Evolutionary conservation across 2,888 invertebrate species (phyloP).

Genomic region (Stictocephala bisonia): DNA sequence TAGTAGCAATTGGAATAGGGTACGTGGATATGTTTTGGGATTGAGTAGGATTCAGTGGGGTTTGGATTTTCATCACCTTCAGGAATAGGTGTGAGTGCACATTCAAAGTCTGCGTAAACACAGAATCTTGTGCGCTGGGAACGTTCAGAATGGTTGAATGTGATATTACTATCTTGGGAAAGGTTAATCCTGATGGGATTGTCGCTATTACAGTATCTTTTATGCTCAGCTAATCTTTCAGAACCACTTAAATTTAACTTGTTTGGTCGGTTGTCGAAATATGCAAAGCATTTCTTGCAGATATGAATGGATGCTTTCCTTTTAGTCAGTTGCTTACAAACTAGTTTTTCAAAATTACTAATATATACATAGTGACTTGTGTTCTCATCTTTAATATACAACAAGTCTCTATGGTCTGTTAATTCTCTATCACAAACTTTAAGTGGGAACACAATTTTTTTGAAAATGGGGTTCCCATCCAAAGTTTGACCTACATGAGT

Average conservation of each 20-base stretch:
- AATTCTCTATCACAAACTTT: background rate
- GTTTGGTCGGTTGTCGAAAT: constrained; percentile 2
- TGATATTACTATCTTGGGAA: background rate
- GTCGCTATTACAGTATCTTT: background rate
- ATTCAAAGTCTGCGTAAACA: constrained; percentile 2
- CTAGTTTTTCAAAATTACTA: background rate
- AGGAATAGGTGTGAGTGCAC: background rate
- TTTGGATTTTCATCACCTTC: no score
- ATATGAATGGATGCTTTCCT: background rate
- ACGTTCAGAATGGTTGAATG: background rate
- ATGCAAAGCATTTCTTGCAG: constrained; percentile 32
- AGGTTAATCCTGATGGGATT: background rate
- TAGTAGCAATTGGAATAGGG: constrained; percentile 1
- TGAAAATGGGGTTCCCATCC: background rate
- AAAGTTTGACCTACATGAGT: no score
- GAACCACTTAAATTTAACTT: constrained; percentile 12
- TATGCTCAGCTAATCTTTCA: constrained; percentile 22
- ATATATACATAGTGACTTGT: background rate
- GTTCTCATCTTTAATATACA: background rate
- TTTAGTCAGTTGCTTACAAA: background rate
- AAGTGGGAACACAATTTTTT: background rate
- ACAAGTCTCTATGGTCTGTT: background rate
- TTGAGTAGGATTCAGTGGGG: background rate
- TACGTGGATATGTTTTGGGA: background rate
- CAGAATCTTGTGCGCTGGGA: background rate